These are phyloP conservation scores for Valencia hispanica DNA, from an alignment of 2,797 vertebrate species.

Conservation along the genomic window DNA sequence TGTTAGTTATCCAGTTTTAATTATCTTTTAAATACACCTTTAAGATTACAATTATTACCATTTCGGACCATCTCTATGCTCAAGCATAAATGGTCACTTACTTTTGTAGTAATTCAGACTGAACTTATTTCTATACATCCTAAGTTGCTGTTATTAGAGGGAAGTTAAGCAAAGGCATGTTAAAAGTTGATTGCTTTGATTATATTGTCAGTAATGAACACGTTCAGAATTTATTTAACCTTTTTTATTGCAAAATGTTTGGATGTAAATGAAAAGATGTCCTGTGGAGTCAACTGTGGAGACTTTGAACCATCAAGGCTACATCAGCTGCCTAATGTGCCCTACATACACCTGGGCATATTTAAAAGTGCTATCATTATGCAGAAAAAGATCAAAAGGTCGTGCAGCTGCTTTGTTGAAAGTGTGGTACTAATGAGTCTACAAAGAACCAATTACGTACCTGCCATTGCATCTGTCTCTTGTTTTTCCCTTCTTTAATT, in stretches of 20 bases:
- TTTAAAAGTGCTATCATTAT: conserved; percentile 33
- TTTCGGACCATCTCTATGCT: background rate
- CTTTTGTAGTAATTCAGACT: background rate
- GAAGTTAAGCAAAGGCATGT: background rate
- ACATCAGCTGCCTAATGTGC: conserved; percentile 4
- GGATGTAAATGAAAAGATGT: background rate
- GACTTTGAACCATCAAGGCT: conserved; percentile 9
- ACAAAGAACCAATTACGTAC: conserved; percentile 17
- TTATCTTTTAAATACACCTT: background rate
- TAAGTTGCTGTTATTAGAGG: background rate
- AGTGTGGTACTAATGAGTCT: conserved; percentile 28
- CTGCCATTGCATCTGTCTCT: conserved; percentile 12
- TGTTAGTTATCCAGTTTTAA: background rate
- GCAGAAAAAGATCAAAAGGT: conserved; percentile 37
- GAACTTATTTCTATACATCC: background rate
- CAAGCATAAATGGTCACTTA: background rate
- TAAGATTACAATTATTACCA: background rate
- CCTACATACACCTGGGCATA: background rate
- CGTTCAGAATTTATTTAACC: background rate
- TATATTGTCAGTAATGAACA: background rate
- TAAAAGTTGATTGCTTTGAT: background rate
- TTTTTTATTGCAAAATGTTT: background rate
- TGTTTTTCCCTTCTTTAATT: conserved; percentile 14
- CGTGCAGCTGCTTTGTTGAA: conserved; percentile 27
- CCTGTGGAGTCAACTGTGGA: background rate